Evolutionary conservation across 2,888 invertebrate species (phyloP).

Genomic region (Notocelia uddmanniana): DNA sequence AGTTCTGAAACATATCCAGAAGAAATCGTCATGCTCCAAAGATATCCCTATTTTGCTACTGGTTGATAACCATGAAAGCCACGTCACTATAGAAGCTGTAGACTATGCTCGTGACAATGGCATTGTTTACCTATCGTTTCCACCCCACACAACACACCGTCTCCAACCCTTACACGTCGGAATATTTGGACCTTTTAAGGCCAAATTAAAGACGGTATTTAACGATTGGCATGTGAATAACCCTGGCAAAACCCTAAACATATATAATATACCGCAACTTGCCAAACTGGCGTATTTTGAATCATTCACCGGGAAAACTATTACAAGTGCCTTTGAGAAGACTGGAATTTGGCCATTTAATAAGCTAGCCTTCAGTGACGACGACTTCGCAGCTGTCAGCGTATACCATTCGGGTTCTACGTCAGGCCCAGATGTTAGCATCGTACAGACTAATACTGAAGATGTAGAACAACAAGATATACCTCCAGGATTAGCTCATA

Average conservation of each 20-base stretch:
- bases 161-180: conserved; percentile 61
- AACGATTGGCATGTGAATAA: conserved; percentile 59
- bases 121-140: conserved; percentile 49
- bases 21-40: conserved; percentile 41
- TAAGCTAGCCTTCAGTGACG: conserved; percentile 47
- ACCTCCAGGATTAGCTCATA: neutral
- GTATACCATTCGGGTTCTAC: conserved; percentile 3
- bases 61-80: conserved; percentile 48
- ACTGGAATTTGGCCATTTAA: too few species aligned
- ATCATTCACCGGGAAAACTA: conserved; percentile 59
- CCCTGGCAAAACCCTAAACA: conserved; percentile 59
- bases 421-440: neutral
- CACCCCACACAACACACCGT: conserved; percentile 59
- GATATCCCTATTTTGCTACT: conserved; percentile 48
- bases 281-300: conserved; percentile 47
- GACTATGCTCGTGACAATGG: conserved; percentile 48
- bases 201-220: conserved; percentile 54
- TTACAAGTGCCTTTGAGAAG: too few species aligned
- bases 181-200: conserved; percentile 56
- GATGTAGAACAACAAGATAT: neutral
- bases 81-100: conserved; percentile 43
- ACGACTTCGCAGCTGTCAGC: conserved; percentile 46
- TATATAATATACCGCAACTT: conserved; percentile 55
- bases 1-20: conserved; percentile 37
- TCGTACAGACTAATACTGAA: neutral